These are phyloP conservation scores for Danio albolineatus DNA, from an alignment of 2,797 vertebrate genomes.

Conservation along the genomic window DNA sequence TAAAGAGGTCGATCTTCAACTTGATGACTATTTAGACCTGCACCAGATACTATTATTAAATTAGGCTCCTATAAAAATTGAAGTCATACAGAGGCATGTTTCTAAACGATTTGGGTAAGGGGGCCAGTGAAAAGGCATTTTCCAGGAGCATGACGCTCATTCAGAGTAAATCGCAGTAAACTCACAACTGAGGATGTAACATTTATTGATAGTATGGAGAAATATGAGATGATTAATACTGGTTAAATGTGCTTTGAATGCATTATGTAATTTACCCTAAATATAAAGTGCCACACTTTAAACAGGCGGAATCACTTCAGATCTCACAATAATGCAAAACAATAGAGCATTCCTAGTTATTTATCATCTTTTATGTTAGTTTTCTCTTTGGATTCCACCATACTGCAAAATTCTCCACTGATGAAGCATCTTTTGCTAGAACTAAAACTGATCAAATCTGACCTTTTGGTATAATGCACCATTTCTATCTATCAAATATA, in stretches of 20 bases:
- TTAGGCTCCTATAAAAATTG: conserved; percentile 16
- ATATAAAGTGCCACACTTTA: background rate
- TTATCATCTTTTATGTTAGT: too few species aligned
- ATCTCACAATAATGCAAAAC: background rate
- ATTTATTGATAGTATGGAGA: background rate
- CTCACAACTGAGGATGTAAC: background rate
- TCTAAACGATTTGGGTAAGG: background rate
- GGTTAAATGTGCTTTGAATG: background rate
- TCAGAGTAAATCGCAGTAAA: background rate
- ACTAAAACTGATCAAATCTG: background rate
- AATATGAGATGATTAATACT: background rate
- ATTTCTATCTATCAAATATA: background rate
- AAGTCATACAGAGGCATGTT: background rate
- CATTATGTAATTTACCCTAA: background rate
- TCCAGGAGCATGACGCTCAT: background rate
- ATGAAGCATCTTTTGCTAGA: background rate
- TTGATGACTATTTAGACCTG: conserved; percentile 28
- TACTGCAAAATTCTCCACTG: background rate
- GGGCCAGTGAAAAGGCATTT: background rate
- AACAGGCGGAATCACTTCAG: background rate
- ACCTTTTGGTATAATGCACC: background rate
- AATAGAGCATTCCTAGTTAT: background rate
- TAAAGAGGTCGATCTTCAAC: conserved; percentile 36
- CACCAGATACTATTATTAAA: conserved; percentile 42
- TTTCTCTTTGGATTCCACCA: too few species aligned